Conservation (phyloP, 2,797 vertebrate species). For the Enteromius paludinosus region DNA sequence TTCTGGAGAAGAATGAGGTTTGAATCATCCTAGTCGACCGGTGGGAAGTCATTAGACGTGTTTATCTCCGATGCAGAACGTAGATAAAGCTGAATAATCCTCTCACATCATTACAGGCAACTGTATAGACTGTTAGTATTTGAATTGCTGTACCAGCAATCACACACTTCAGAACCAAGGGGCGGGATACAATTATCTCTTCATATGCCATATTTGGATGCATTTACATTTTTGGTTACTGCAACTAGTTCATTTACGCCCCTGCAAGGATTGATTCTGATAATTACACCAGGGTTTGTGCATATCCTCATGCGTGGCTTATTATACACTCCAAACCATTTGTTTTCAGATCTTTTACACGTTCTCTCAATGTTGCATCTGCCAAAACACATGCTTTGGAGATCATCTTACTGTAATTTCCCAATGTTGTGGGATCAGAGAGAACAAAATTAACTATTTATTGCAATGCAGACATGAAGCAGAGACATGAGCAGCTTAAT, state of each 20-base stretch:
- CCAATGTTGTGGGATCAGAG: background rate
- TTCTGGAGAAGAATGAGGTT: constrained; percentile 23
- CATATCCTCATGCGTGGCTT: background rate
- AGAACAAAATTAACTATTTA: background rate
- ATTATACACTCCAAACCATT: background rate
- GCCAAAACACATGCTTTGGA: background rate
- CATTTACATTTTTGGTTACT: background rate
- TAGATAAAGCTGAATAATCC: constrained; percentile 51
- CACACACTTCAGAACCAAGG: constrained; percentile 31
- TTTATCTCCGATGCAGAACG: constrained; percentile 55
- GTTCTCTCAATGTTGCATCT: background rate
- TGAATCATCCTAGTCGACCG: constrained; percentile 30
- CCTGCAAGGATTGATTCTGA: background rate
- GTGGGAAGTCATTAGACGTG: constrained; percentile 59
- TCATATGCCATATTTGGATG: constrained; percentile 14
- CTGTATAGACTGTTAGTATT: constrained; percentile 41
- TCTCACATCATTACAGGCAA: constrained; percentile 44
- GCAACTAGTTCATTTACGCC: background rate
- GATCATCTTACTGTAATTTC: background rate
- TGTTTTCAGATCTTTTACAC: background rate
- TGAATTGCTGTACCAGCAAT: constrained; percentile 48
- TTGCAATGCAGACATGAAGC: background rate
- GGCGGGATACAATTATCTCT: constrained; percentile 34
- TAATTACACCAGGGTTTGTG: background rate
- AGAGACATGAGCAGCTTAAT: background rate